phyloP scores from a whole-genome alignment of 2,113 vertebrate genomes.

The Phaethornis superciliosus region DNA sequence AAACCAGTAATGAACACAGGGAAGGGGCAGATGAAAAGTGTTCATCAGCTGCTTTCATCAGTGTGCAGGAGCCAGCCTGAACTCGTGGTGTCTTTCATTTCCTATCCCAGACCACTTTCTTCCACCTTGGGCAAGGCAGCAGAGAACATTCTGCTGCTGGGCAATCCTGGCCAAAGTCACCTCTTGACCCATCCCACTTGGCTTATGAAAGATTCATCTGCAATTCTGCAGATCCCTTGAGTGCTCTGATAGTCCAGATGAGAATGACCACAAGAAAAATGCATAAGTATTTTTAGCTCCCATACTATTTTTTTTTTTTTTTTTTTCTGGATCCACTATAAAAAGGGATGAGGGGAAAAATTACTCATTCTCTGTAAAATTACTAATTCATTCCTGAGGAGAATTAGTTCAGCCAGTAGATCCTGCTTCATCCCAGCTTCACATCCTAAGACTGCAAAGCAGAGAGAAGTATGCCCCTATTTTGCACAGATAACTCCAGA shows the following conservation, averaged over 20 bases:
- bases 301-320: neutral
- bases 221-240: neutral
- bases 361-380: neutral
- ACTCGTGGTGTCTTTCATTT: rapidly evolving
- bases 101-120: rapidly evolving
- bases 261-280: neutral
- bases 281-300: neutral
- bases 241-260: neutral
- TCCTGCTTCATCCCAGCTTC: neutral
- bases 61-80: neutral
- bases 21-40: neutral
- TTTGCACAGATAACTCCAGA: neutral
- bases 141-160: neutral
- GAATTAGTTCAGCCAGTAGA: neutral
- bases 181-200: neutral
- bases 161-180: neutral
- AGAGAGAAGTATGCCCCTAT: neutral
- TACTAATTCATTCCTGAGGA: neutral
- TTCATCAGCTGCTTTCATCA: neutral
- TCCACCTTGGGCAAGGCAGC: neutral
- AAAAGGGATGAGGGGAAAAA: neutral
- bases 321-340: neutral
- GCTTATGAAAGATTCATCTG: neutral
- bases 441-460: neutral
- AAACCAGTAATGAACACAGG: neutral